These are phyloP conservation scores for Hypolimnas misippus DNA, from an alignment of 2,888 invertebrate species.

Conservation along the genomic window DNA sequence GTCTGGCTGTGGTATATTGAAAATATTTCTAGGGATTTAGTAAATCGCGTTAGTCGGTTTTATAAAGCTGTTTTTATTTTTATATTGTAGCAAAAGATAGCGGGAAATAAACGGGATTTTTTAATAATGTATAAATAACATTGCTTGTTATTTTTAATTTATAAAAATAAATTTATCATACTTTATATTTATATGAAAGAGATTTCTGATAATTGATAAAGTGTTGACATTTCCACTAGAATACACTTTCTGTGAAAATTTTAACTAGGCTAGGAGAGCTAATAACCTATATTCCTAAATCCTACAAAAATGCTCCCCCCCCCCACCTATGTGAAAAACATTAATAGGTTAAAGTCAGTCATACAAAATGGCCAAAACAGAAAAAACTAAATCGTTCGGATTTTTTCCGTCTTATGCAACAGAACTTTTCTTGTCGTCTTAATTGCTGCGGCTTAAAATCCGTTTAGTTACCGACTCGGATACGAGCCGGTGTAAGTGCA, in stretches of 20 bases:
- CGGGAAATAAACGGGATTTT: not conserved
- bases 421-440: conserved; percentile 17
- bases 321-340: too few relatives aligned
- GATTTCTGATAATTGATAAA: too few relatives aligned
- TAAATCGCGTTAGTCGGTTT: not conserved
- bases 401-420: conserved; percentile 2
- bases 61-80: conserved; percentile 6
- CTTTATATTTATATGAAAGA: too few relatives aligned
- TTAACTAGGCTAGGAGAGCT: too few relatives aligned
- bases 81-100: not conserved
- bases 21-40: conserved; percentile 2
- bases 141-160: too few relatives aligned
- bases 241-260: too few relatives aligned
- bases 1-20: conserved; percentile 10
- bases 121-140: too few relatives aligned
- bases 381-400: not conserved
- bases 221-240: too few relatives aligned
- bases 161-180: not conserved
- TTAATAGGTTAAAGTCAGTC: not conserved
- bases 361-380: not conserved
- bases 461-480: conserved; percentile 9
- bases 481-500: conserved; percentile 5
- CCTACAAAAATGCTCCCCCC: too few relatives aligned
- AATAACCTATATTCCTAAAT: too few relatives aligned
- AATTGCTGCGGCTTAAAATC: conserved; percentile 25